phyloP scores from a whole-genome alignment of 2,113 vertebrate species.

The Vulpes vulpes region DNA sequence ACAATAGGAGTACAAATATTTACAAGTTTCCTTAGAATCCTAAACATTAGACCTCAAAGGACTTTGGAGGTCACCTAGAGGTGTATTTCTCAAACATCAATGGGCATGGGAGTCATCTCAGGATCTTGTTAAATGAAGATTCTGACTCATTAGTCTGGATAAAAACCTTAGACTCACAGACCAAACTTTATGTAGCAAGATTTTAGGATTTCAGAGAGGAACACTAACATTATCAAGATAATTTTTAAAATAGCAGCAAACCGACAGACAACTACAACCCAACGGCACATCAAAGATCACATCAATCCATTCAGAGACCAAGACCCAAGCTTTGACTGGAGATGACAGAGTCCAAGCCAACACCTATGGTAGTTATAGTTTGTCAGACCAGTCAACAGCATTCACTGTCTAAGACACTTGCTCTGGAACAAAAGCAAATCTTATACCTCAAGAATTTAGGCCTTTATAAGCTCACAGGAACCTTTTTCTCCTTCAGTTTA shows the following conservation, averaged over 20 bases:
- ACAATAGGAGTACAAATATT: slow-evolving; percentile 16
- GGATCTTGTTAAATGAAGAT: not conserved
- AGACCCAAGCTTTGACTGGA: not conserved
- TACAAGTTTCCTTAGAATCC: slow-evolving; percentile 11
- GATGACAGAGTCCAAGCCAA: not conserved
- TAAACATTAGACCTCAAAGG: not conserved
- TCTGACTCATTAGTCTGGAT: not conserved
- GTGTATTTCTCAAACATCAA: not conserved
- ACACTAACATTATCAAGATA: not conserved
- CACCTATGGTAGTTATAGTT: not conserved
- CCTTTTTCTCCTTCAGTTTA: not conserved
- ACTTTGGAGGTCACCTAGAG: not conserved
- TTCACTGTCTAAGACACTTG: not conserved
- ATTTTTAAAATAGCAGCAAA: not conserved
- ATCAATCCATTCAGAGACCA: not conserved
- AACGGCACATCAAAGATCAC: not conserved
- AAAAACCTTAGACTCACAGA: not conserved
- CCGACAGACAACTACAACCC: not conserved
- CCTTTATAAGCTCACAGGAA: not conserved
- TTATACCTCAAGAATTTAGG: not conserved
- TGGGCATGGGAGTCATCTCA: not conserved
- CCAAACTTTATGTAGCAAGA: not conserved
- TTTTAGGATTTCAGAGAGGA: not conserved
- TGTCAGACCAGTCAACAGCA: not conserved
- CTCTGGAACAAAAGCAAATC: not conserved